Evolutionary conservation across 1,140 invertebrate species (phyloP).

Genomic region (Nomia melanderi): DNA sequence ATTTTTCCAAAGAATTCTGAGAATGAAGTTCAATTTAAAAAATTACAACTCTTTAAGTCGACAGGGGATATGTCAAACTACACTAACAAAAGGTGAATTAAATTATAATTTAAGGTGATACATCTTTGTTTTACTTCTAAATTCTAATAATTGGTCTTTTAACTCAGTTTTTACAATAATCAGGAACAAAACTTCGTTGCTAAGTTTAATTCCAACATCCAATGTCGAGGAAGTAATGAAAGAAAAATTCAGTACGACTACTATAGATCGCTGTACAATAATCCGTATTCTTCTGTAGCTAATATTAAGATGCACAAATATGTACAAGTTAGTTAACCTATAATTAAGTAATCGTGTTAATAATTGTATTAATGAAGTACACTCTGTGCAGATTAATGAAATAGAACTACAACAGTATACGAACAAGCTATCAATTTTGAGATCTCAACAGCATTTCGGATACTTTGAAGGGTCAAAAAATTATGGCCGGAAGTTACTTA

Average conservation of each 20-base stretch:
- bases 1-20: slow-evolving; percentile 8
- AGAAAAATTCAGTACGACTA: background rate
- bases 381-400: background rate
- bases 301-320: background rate
- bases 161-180: background rate
- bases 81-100: slow-evolving; percentile 1
- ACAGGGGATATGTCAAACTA: background rate
- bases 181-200: background rate
- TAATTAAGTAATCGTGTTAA: background rate
- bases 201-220: background rate
- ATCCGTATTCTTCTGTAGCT: background rate
- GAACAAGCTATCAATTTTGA: background rate
- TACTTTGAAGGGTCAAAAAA: background rate
- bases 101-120: background rate
- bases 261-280: background rate
- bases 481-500: slow-evolving; percentile 40
- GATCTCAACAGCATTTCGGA: too few relatives aligned
- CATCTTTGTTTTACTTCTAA: background rate
- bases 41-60: background rate
- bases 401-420: too few relatives aligned
- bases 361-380: background rate
- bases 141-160: slow-evolving; percentile 3
- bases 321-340: slow-evolving; percentile 12
- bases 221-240: background rate
- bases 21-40: slow-evolving; percentile 14